These are phyloP conservation scores for Hystrix brachyura DNA, from an alignment of 2,113 vertebrate species.

Conservation along the genomic window DNA sequence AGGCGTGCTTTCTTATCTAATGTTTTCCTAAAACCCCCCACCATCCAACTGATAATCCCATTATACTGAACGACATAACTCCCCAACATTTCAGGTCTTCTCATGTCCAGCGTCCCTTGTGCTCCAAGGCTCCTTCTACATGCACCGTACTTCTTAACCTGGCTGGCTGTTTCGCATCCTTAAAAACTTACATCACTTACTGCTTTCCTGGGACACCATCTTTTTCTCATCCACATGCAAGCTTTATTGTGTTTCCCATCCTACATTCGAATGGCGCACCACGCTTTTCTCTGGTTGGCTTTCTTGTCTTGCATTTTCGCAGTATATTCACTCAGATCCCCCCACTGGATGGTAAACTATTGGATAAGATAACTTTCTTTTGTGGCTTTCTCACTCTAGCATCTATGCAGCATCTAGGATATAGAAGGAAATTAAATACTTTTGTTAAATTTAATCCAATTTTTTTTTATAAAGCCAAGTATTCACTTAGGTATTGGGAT, in stretches of 20 bases:
- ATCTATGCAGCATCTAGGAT: background rate
- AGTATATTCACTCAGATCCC: background rate
- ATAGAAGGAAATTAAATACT: background rate
- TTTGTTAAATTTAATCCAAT: conserved; percentile 29
- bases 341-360: background rate
- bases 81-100: background rate
- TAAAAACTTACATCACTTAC: background rate
- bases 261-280: background rate
- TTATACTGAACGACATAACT: background rate
- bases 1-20: background rate
- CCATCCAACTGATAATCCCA: background rate
- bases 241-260: background rate
- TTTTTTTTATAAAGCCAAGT: background rate
- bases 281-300: background rate
- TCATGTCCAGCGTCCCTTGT: background rate
- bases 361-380: background rate
- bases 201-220: background rate
- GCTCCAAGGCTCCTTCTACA: background rate
- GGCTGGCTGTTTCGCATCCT: background rate
- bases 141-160: background rate
- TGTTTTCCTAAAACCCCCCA: background rate
- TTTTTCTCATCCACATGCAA: background rate
- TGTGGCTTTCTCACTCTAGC: background rate
- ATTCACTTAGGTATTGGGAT: background rate
- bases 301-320: background rate